These are phyloP conservation scores for Bilobella aurantiaca DNA, from an alignment of 1,140 invertebrate species.

Conservation along the genomic window DNA sequence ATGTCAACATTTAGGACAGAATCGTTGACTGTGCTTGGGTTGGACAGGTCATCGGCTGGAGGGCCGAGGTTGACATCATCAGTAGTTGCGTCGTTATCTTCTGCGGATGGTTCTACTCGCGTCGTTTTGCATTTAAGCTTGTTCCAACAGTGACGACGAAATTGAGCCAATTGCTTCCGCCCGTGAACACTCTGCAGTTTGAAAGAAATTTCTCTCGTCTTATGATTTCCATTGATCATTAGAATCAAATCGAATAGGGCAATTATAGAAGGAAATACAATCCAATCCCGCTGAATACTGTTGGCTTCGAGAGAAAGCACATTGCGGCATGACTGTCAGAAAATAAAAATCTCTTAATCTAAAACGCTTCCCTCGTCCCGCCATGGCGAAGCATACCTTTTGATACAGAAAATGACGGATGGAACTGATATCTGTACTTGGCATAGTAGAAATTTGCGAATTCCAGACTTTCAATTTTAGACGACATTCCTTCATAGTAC, in stretches of 20 bases:
- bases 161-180: not conserved
- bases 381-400: not conserved
- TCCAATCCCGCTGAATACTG: not conserved
- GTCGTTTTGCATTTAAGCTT: not conserved
- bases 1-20: too few species aligned
- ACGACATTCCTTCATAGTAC: not conserved
- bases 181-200: not conserved
- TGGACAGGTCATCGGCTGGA: not conserved
- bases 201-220: not conserved
- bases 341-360: not conserved
- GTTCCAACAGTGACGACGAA: not conserved
- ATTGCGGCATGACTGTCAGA: not conserved
- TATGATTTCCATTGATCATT: conserved; percentile 1
- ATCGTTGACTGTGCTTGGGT: too few species aligned
- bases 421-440: not conserved
- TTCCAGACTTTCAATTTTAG: not conserved
- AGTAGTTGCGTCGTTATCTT: not conserved
- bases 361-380: too few species aligned
- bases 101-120: not conserved
- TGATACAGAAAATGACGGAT: not conserved
- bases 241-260: not conserved
- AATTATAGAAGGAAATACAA: not conserved
- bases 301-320: not conserved
- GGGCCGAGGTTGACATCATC: not conserved
- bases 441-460: not conserved